phyloP scores from a whole-genome alignment of 2,797 vertebrate species.

The Poecilia picta region DNA sequence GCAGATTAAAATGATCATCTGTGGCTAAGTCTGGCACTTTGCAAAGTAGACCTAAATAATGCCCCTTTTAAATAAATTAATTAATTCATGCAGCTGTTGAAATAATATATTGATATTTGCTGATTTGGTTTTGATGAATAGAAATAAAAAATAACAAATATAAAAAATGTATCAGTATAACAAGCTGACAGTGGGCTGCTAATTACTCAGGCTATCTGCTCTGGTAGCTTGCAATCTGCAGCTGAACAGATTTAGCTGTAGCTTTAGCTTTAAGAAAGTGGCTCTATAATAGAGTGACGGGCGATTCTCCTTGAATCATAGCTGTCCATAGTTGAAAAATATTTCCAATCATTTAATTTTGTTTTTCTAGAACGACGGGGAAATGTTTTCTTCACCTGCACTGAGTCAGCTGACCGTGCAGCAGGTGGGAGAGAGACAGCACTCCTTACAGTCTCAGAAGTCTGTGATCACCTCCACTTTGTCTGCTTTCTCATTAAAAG shows the following conservation, averaged over 20 bases:
- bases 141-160: background rate
- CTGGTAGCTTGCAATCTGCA: background rate
- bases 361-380: background rate
- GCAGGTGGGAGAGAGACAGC: background rate
- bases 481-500: background rate
- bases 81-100: background rate
- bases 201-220: background rate
- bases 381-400: background rate
- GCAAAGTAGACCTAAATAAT: background rate
- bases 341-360: background rate
- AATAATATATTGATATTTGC: background rate
- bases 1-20: background rate
- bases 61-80: background rate
- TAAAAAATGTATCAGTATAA: background rate
- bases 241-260: background rate
- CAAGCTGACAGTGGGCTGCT: background rate
- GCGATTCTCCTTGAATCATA: background rate
- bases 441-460: background rate
- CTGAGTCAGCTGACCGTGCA: background rate
- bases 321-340: background rate
- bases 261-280: background rate
- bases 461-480: background rate
- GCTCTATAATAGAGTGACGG: background rate
- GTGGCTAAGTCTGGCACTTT: background rate
- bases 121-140: background rate